Percentiles rank a stretch among this genome's conserved stretches.
These are phyloP conservation scores for Abrostola triplasia DNA, from an alignment of 2,888 invertebrate species.

Conservation along the genomic window DNA sequence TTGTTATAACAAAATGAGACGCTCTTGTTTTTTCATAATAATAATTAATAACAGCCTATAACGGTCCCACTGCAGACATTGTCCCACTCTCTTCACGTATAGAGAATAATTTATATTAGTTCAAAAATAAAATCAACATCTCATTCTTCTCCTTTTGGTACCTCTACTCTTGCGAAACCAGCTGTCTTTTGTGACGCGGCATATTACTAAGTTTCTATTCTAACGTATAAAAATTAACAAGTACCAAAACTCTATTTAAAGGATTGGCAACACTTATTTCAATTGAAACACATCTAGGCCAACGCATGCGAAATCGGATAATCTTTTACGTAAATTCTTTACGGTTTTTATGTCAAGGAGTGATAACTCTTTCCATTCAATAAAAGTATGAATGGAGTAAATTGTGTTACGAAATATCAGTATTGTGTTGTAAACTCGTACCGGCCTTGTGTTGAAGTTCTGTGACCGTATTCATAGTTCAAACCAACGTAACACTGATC, in stretches of 20 bases:
- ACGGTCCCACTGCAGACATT: no score
- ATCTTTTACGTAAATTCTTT: slow-evolving; percentile 39
- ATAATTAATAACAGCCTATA: no score
- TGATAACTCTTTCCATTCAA: slow-evolving; percentile 54
- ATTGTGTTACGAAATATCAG: slow-evolving; percentile 51
- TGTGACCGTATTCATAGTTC: slow-evolving; percentile 25
- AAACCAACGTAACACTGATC: neutral
- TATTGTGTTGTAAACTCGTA: neutral
- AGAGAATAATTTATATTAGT: no score
- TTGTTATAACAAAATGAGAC: no score
- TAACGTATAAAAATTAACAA: no score
- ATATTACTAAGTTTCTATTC: no score
- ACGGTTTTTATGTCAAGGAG: slow-evolving; percentile 50
- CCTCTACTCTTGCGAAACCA: no score
- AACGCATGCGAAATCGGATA: slow-evolving; percentile 35
- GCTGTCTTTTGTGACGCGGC: no score
- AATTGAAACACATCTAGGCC: slow-evolving; percentile 31
- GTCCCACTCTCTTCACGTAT: no score
- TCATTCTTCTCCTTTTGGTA: no score
- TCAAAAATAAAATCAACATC: no score
- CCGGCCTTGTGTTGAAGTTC: neutral
- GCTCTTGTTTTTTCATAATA: no score
- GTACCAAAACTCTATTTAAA: neutral
- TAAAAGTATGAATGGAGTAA: slow-evolving; percentile 53
- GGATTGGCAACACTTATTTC: slow-evolving; percentile 17